Base-by-base conservation (phyloP, 2,113 vertebrate species). In the Hippocampus abdominalis region DNA sequence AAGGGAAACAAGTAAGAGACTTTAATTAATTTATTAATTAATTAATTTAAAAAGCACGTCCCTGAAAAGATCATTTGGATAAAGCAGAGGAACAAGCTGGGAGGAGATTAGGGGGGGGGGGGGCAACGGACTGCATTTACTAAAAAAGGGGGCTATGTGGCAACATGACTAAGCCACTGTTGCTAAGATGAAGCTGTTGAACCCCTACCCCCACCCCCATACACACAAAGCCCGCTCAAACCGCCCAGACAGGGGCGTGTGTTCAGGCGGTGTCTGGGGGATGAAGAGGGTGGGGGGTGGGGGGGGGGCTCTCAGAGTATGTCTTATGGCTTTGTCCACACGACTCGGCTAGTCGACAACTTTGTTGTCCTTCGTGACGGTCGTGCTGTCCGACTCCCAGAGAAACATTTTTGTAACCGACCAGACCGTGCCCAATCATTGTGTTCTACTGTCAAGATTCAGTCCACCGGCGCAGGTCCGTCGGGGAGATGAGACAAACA, bases 181-280 rank as follows among this genome's bases (percentile, higher is more conserved):
- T 96, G 95, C 96, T 96, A 96, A 92, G 97, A 92, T 94, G 93
- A 94, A 87, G 20, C 93, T 93, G 93, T 91, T 94, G 92, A 92
- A 95, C 92, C 91, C 93, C 90, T 71, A 72, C 48, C 49, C 71
- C 40, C 32, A 29, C 62, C 59, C 20, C 49, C 64, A 59, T 54
- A 78, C 39, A 60, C 29, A 44, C 11, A 40, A 23, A 64, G 57
- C 29, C 23, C n/a, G n/a, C 63, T 64, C 63, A 64, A 64, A 64
- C 13, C 63, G 13, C 51, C 49, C 59, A 74, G 46, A 64, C 67
- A 64, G n/a, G 40, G n/a, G 23, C n/a, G 40, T 42, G 36, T 40
- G 32, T 42, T 63, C 61, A 63, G 36, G 23, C 61, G 12, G 48
- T 20, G 25, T 13, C 27, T 29, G n/a, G 27, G 23, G 7, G 32